A percentile compares a stretch with the other conserved stretches of the same genome.
These are phyloP conservation scores for Enteromius unitaeniatus DNA, from an alignment of 2,797 vertebrate species.

Conservation along the genomic window DNA sequence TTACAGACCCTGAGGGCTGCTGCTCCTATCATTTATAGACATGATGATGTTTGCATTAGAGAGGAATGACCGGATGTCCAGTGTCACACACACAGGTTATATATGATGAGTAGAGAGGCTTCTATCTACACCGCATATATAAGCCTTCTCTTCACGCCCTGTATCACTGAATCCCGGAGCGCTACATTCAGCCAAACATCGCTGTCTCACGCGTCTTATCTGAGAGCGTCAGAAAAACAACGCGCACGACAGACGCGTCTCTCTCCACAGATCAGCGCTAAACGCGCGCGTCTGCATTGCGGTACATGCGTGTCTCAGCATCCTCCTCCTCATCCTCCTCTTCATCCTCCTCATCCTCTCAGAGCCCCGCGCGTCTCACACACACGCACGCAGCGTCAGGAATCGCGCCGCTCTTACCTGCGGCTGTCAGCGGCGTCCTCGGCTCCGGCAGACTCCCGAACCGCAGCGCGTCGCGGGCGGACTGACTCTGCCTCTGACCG, in stretches of 20 bases:
- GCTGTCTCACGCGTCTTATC: background rate
- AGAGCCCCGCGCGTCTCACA: slow-evolving; percentile 36
- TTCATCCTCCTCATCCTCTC: slow-evolving; percentile 67
- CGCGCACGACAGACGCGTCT: background rate
- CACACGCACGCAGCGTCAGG: background rate
- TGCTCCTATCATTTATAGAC: background rate
- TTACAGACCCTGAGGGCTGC: background rate
- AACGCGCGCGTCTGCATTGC: slow-evolving; percentile 74
- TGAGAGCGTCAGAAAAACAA: slow-evolving; percentile 7
- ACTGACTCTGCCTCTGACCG: slow-evolving; percentile 60
- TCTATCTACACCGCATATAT: background rate
- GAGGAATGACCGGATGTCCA: background rate
- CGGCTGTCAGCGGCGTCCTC: slow-evolving; percentile 62
- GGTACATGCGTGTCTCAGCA: slow-evolving; percentile 60
- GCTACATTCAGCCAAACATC: background rate
- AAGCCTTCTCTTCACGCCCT: background rate
- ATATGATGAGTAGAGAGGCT: background rate
- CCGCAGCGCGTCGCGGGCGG: slow-evolving; percentile 73
- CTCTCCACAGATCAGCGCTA: background rate
- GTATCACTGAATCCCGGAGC: background rate
- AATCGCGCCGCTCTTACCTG: slow-evolving; percentile 71
- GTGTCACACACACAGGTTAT: background rate
- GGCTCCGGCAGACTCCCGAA: slow-evolving; percentile 75
- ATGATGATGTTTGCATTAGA: background rate
- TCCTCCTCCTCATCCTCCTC: slow-evolving; percentile 39